Evolutionary conservation across 2,113 vertebrate genomes (phyloP), one percentile per base, ranked within the genome.

Genomic region (Poecile atricapillus): DNA sequence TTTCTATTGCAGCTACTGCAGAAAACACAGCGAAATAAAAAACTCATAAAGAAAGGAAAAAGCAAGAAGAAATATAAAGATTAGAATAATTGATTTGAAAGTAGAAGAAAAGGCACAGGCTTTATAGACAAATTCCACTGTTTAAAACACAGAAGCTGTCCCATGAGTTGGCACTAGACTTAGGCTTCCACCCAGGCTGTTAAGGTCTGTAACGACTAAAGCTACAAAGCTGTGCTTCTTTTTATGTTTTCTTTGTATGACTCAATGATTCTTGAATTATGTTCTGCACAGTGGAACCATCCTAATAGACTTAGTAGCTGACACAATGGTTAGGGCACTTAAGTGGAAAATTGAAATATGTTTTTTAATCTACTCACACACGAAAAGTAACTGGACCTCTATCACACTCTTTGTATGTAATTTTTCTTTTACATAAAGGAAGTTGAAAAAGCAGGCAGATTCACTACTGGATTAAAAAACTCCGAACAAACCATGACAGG

Each of bases 311-410:
- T 92, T 80, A 90, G 71, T 83, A 88, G n/a, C 68, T 94, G 83
- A 75, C 55, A 90, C 21, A 75, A 52, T 84, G 76, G 73, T 92
- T 84, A 64, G 80, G 41, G 83, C 68, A 75, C 47, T 94, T 95
- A 89, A 65, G 93, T 92, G 86, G 94, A 95, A 97, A 97, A 97
- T 71, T 87, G 93, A 96, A 96, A 90, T 94, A 71, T 43, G n/a
- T 4, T 56, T 91, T 97, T 94, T 93, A 92, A 93, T 89, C 86
- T 89, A 49, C 39, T 75, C 76, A 67, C 0, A 0, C 25, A 75
- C 11, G 28, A 35, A 83, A 75, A 68, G 22, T 28, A 84, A 43
- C 52, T 71, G 68, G 41, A 87, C 47, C n/a, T 84, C 64, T 71
- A 41, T 68, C 15, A 68, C n/a, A 30, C 11, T 74, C 69, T 90